Percentiles rank a stretch among this genome's conserved stretches.
phyloP scores from a whole-genome alignment of 2,113 vertebrate genomes.

The Macaca fascicularis region DNA sequence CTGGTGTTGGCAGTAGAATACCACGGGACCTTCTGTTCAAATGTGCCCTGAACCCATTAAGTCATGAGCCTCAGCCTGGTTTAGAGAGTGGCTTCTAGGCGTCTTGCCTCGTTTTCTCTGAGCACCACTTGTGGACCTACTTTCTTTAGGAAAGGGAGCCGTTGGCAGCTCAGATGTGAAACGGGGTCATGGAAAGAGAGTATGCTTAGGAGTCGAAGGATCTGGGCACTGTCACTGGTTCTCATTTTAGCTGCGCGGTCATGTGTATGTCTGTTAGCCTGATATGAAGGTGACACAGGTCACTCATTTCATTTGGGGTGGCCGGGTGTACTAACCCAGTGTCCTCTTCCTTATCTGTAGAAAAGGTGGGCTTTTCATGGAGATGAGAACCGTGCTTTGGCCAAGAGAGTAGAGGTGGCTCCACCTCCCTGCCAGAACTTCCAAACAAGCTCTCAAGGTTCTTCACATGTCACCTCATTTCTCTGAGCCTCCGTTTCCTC shows the following conservation, averaged over 20 bases:
- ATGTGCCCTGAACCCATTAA: neutral
- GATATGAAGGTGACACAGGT: neutral
- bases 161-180: rapidly evolving
- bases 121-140: neutral
- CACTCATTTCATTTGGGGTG: neutral
- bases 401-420: neutral
- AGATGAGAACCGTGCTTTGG: neutral
- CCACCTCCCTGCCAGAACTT: neutral
- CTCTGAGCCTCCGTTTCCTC: neutral
- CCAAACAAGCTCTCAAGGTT: neutral
- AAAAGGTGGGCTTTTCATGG: neutral
- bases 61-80: neutral
- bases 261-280: rapidly evolving
- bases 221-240: rapidly evolving
- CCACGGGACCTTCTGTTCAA: constrained; percentile 21
- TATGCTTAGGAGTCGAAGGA: rapidly evolving
- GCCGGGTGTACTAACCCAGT: neutral
- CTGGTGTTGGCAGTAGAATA: constrained; percentile 18
- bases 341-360: neutral
- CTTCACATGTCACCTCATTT: neutral
- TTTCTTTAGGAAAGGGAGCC: neutral
- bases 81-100: neutral
- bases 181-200: no score
- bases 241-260: neutral
- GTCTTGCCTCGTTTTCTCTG: neutral